Evolutionary conservation across 2,797 vertebrate genomes (phyloP).

Genomic region (Dendrocincla fuliginosa): DNA sequence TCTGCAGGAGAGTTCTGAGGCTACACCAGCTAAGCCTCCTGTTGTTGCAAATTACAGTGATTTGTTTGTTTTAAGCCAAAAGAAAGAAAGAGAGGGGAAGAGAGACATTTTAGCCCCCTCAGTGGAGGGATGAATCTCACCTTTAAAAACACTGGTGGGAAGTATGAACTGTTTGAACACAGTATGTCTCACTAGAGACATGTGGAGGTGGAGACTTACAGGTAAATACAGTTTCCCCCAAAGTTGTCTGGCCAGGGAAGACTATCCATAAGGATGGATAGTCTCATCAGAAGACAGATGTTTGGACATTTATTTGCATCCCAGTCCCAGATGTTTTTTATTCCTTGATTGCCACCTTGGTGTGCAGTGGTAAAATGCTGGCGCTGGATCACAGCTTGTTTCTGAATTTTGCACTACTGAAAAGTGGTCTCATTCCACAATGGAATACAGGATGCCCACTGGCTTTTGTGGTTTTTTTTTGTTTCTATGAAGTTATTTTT

Average conservation of each 20-base stretch:
- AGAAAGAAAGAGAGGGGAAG: not conserved
- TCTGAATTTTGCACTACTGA: not conserved
- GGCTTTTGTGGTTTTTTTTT: slow-evolving; percentile 33
- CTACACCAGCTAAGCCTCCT: not conserved
- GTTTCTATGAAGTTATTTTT: slow-evolving; percentile 37
- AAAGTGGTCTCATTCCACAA: not conserved
- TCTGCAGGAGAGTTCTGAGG: not conserved
- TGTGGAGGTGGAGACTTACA: not conserved
- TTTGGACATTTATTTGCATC: not conserved
- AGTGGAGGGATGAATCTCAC: not conserved
- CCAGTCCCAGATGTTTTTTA: not conserved
- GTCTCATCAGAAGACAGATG: not conserved
- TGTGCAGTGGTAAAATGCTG: not conserved
- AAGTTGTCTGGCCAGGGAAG: not conserved
- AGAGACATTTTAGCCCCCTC: not conserved
- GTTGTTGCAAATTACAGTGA: not conserved
- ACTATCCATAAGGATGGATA: not conserved
- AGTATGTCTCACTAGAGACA: not conserved
- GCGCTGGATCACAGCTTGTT: not conserved
- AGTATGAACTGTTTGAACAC: not conserved
- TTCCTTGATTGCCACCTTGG: not conserved
- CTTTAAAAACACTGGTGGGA: not conserved
- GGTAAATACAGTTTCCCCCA: rapidly evolving
- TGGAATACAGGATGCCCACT: not conserved
- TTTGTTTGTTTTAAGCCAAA: not conserved